A percentile compares a stretch with the other conserved stretches of the same genome.
phyloP scores from a whole-genome alignment of 1,140 invertebrate species.

The Drosophila fuyamai region DNA sequence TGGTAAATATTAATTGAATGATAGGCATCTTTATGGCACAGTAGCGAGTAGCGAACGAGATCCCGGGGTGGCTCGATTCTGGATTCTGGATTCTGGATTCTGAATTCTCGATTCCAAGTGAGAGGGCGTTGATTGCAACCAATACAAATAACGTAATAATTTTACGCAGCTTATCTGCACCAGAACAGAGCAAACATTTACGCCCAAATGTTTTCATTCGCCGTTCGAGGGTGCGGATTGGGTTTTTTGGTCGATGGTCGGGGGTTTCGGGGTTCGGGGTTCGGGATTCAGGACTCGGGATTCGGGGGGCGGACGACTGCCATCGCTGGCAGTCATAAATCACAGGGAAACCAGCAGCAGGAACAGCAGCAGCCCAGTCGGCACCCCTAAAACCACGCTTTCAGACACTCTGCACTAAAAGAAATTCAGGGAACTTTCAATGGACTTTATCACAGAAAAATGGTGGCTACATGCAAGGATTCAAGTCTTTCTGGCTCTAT shows the following conservation, averaged over 20 bases:
- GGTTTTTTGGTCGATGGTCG: background rate
- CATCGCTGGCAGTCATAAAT: constrained; percentile 75
- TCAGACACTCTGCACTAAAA: constrained; percentile 9
- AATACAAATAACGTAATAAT: constrained; percentile 84
- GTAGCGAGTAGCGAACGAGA: constrained; percentile 22
- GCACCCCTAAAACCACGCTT: background rate
- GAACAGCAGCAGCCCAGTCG: background rate
- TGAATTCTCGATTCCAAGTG: constrained; percentile 16
- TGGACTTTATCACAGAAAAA: too few species aligned
- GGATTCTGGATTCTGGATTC: background rate
- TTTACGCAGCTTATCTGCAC: constrained; percentile 84
- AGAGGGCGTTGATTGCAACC: constrained; percentile 77
- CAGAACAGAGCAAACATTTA: constrained; percentile 84
- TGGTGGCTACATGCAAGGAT: too few species aligned
- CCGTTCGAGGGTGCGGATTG: constrained; percentile 6
- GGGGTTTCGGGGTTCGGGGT: background rate
- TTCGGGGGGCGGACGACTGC: constrained; percentile 47
- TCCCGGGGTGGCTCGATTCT: constrained; percentile 12
- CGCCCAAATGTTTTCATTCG: constrained; percentile 83
- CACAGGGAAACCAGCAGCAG: constrained; percentile 40
- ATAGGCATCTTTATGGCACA: constrained; percentile 79
- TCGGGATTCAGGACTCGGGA: background rate
- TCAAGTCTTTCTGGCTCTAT: too few species aligned
- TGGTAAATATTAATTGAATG: constrained; percentile 81
- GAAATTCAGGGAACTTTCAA: background rate